Evolutionary conservation across 2,113 vertebrate species (phyloP).

Genomic region (Genyomyrus donnyi): DNA sequence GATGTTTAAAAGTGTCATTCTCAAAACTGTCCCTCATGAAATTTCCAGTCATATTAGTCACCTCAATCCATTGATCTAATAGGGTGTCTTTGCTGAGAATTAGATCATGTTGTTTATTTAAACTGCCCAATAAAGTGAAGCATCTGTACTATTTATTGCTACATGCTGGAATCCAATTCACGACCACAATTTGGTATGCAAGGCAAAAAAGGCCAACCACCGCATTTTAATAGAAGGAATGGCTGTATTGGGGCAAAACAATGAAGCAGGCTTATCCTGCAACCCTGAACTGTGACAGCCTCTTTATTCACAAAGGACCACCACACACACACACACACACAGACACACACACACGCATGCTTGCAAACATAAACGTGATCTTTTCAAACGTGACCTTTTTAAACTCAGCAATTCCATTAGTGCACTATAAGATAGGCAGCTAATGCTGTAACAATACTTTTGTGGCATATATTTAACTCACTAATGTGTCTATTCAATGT

Average conservation of each 20-base stretch:
- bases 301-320: background rate
- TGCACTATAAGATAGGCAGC: background rate
- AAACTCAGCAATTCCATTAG: background rate
- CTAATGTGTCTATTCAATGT: background rate
- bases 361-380: background rate
- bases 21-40: background rate
- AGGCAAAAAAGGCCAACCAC: background rate
- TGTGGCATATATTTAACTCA: background rate
- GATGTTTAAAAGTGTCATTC: background rate
- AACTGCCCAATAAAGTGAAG: background rate
- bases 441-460: background rate
- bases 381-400: background rate
- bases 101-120: conserved; percentile 1
- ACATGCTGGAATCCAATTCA: background rate
- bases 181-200: background rate
- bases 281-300: background rate
- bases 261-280: background rate
- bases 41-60: background rate
- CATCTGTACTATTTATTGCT: background rate
- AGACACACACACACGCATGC: background rate
- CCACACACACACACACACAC: background rate
- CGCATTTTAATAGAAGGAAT: background rate
- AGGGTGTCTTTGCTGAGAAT: background rate
- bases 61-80: background rate
- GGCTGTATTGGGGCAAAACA: background rate